Evolutionary conservation across 2,113 vertebrate species (phyloP).

Genomic region (Gavialis gangeticus): DNA sequence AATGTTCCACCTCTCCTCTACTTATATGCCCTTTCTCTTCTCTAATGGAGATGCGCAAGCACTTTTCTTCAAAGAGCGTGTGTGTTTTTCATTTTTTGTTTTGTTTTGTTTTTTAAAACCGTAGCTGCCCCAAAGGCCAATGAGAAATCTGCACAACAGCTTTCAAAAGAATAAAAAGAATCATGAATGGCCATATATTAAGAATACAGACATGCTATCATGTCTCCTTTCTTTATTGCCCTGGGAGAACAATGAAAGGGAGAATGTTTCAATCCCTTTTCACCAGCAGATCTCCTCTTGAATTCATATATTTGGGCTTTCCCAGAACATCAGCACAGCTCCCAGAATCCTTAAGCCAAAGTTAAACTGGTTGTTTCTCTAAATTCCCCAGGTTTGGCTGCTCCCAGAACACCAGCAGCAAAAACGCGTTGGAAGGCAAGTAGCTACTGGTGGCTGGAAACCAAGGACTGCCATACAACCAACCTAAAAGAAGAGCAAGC

Average conservation of each 20-base stretch:
- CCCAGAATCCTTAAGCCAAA: not conserved
- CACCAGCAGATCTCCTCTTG: too few relatives aligned
- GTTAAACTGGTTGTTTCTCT: not conserved
- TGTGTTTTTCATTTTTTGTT: too few relatives aligned
- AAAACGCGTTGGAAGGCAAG: not conserved
- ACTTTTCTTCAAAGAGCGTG: not conserved
- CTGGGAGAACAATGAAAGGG: too few relatives aligned
- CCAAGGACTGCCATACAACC: not conserved
- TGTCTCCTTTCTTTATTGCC: too few relatives aligned
- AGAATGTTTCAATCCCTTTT: too few relatives aligned
- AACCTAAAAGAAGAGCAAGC: not conserved
- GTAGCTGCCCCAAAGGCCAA: conserved; percentile 27
- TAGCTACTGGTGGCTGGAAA: not conserved
- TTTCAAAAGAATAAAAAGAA: not conserved
- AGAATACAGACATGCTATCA: too few relatives aligned
- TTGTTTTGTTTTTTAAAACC: conserved; percentile 16
- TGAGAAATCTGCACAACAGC: not conserved
- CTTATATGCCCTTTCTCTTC: conserved; percentile 62
- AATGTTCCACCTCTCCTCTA: conserved; percentile 65
- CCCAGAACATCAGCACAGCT: not conserved
- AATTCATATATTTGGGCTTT: too few relatives aligned
- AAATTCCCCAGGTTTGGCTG: not conserved
- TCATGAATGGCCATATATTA: too few relatives aligned
- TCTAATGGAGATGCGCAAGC: conserved; percentile 31
- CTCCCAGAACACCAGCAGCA: not conserved